Percentiles rank a stretch among this genome's conserved stretches.
phyloP scores from a whole-genome alignment of 2,888 invertebrate species.

The Diaprepes abbreviatus region DNA sequence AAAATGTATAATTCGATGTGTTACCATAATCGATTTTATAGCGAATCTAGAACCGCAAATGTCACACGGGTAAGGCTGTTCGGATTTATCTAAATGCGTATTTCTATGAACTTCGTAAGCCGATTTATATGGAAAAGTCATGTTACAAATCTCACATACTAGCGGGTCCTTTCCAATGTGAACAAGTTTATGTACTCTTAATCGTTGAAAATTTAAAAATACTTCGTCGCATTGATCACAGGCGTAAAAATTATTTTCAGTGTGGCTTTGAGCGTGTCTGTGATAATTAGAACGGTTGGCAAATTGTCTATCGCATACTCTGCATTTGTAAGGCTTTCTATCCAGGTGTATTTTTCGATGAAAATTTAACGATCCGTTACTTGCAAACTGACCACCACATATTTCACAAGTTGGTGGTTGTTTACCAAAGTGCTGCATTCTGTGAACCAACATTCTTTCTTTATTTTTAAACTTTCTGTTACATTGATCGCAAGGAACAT shows the following conservation, averaged over 20 bases:
- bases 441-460: conserved; percentile 19
- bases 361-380: neutral
- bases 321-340: neutral
- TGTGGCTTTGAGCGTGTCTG: conserved; percentile 9
- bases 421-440: conserved; percentile 23
- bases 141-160: conserved; percentile 21
- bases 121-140: conserved; percentile 19
- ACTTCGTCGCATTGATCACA: conserved; percentile 21
- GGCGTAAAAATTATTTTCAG: conserved; percentile 16
- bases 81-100: conserved; percentile 13
- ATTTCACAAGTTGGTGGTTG: conserved; percentile 13
- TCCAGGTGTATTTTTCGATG: conserved; percentile 14
- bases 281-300: neutral
- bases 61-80: conserved; percentile 18
- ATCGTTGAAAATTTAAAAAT: conserved; percentile 16
- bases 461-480: conserved; percentile 10
- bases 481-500: conserved; percentile 7
- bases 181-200: conserved; percentile 17
- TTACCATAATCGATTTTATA: conserved; percentile 17
- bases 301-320: conserved; percentile 14
- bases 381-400: conserved; percentile 17
- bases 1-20: conserved; percentile 18
- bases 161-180: conserved; percentile 10
- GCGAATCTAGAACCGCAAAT: conserved; percentile 21
- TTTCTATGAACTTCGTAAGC: conserved; percentile 12